Base-by-base conservation (phyloP, 2,888 invertebrate species). In the Platycnemis pennipes region DNA sequence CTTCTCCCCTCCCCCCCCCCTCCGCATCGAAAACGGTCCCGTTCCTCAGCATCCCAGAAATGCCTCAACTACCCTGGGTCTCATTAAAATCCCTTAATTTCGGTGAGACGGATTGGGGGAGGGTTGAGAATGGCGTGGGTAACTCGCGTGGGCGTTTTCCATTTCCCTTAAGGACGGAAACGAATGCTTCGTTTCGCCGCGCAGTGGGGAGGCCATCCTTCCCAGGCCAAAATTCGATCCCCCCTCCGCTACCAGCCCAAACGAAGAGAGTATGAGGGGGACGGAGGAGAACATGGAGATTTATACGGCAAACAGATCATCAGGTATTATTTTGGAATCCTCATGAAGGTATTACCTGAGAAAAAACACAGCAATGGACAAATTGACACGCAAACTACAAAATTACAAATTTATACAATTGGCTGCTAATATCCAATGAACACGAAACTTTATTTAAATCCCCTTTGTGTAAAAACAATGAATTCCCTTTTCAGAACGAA, bases 61-160 rank as follows among this genome's bases (percentile, higher is more conserved):
- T 63, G 26, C 91, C 91, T 91, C 69, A 63, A 46, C 77, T 77
- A 77, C 77, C 77, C 77, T 11, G 77, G 77, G 42, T 44, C 91
- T 91, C 91, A 91, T 91, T 91, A 91, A 91, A 89, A 91, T 63
- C n/a, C 91, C 91, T 91, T 91, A 63, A 46, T 87, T n/a, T 44
- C 45, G 46, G 46, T 46, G 87, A 44, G 87, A 46, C 45, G 37
- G 87, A 46, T 45, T 22, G 45, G 45, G 26, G 44, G 44, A 3
- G 87, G 87, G 44, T 13, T n/a, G 87, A 1, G 42, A 22, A 46
- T 1, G 7, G n/a, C 1, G n/a, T 3, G 87, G 22, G 45, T 42
- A 37, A 56, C 5, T 13, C 77, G 37, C 1, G 77, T n/a, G 31
- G 77, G 11, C 8, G 13, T 77, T 77, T 77, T 77, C 77, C 77